A percentile compares a stretch with the other conserved stretches of the same genome.
phyloP scores from a whole-genome alignment of 2,888 invertebrate genomes.

The Ennomos quercinarius region DNA sequence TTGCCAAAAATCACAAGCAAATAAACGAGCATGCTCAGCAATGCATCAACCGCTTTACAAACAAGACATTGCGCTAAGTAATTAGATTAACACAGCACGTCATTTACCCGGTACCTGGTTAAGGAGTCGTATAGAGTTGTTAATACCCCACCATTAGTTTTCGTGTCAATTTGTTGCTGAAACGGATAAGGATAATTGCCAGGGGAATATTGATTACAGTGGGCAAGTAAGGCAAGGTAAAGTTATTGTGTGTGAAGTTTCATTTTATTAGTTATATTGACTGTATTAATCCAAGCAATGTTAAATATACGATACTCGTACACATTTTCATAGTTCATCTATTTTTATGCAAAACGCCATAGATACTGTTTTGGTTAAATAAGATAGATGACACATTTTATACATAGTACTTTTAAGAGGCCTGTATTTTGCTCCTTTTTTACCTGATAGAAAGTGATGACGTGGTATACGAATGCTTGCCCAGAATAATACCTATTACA shows the following conservation, averaged over 20 bases:
- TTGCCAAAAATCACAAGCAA: not conserved
- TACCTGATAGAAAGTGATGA: no score
- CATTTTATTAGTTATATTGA: conserved; percentile 28
- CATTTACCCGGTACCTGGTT: conserved; percentile 54
- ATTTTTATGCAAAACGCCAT: no score
- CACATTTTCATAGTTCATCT: no score
- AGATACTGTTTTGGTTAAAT: no score
- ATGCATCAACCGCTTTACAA: conserved; percentile 50
- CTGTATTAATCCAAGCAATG: not conserved
- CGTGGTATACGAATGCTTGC: no score
- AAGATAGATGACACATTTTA: no score
- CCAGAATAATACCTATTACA: no score
- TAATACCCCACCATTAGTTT: conserved; percentile 57
- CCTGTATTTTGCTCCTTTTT: no score
- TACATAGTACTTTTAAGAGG: no score
- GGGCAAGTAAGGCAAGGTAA: conserved; percentile 21
- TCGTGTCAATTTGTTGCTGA: conserved; percentile 56
- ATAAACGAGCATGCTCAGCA: conserved; percentile 44
- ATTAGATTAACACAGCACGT: conserved; percentile 79
- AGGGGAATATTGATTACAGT: conserved; percentile 49
- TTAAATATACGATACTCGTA: no score
- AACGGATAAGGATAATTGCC: conserved; percentile 61
- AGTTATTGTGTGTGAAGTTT: conserved; percentile 26
- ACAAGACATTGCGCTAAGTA: conserved; percentile 82
- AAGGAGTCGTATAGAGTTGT: conserved; percentile 55